Evolutionary conservation across 1,140 invertebrate genomes (phyloP), one percentile per base, ranked within the genome.

Genomic region (Drosophila insularis): DNA sequence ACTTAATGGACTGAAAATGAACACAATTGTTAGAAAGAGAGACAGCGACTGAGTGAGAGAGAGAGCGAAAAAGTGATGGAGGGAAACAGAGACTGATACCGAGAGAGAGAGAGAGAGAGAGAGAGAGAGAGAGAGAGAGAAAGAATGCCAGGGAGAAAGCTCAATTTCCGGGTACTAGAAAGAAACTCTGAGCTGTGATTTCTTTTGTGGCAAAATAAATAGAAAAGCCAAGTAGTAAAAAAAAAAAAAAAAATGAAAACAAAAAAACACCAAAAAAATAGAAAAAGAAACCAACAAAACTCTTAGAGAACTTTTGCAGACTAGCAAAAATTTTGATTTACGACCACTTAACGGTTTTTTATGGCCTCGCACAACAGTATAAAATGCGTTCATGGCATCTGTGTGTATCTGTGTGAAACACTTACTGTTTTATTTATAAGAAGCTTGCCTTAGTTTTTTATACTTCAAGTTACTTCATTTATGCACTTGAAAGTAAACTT

Each of bases 321-420:
- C 59, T 61, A 39, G 59, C 59, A 17, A 61, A 35, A 61, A 61
- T 61, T 61, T 61, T 61, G 59, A 61, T 61, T 61, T 61, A 61
- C 59, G 59, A 61, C 35, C 59, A 61, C 59, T 61, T 61, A 61
- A 63, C 60, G 43, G 40, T 63, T 63, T 63, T 63, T 63, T 63
- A 63, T 63, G 60, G 60, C 60, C 21, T 61, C 35, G 21, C 19
- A 61, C 37, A 58, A 14, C 27, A 58, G 31, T 17, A 58, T 35
- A 58, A 61, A 61, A 35, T 61, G 59, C 59, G 59, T 21, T 21
- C 8, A 19, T 39, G 21, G 19, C 19, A 5, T 7, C n/a, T 17
- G 14, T 8, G 4, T 21, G 14, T 40, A 13, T 39, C 19, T 60
- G 14, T 61, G 43, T 11, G 43, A 50, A 50, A 50, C 43, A 50